These are phyloP conservation scores for Takifugu rubripes DNA, from an alignment of 2,797 vertebrate species.

Conservation along the genomic window DNA sequence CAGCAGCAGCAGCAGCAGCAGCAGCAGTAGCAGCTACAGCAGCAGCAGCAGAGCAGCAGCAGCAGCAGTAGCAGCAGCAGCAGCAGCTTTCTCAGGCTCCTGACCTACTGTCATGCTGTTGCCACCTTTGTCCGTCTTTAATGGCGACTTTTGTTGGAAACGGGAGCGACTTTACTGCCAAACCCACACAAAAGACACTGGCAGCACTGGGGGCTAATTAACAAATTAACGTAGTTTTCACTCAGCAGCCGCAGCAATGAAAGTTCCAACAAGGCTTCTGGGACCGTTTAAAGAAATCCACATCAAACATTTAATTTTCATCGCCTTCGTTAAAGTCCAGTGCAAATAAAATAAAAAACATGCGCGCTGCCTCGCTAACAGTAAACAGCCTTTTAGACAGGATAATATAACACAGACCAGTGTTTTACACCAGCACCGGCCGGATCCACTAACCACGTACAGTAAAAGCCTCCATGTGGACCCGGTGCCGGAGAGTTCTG, in stretches of 20 bases:
- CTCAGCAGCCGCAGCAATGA: not conserved
- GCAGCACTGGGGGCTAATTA: too few species aligned
- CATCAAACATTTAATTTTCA: not conserved
- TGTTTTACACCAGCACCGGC: conserved; percentile 11
- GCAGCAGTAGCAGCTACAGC: too few species aligned
- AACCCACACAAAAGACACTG: too few species aligned
- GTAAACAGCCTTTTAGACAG: not conserved
- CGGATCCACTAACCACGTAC: conserved; percentile 21
- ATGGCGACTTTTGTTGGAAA: too few species aligned
- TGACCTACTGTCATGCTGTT: too few species aligned
- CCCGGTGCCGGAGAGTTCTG: conserved; percentile 14
- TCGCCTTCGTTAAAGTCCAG: not conserved
- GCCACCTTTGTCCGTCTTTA: too few species aligned
- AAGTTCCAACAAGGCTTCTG: not conserved
- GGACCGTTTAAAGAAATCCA: not conserved
- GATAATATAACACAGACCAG: not conserved
- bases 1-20: too few species aligned
- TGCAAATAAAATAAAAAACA: not conserved
- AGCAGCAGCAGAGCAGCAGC: too few species aligned
- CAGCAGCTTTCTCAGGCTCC: too few species aligned
- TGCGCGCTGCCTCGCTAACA: not conserved
- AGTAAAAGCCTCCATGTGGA: conserved; percentile 13
- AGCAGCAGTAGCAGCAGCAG: too few species aligned
- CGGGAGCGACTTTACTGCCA: too few species aligned
- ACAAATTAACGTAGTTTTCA: too few species aligned